These are phyloP conservation scores for Beris morrisii DNA, from an alignment of 2,888 invertebrate genomes.

Conservation along the genomic window DNA sequence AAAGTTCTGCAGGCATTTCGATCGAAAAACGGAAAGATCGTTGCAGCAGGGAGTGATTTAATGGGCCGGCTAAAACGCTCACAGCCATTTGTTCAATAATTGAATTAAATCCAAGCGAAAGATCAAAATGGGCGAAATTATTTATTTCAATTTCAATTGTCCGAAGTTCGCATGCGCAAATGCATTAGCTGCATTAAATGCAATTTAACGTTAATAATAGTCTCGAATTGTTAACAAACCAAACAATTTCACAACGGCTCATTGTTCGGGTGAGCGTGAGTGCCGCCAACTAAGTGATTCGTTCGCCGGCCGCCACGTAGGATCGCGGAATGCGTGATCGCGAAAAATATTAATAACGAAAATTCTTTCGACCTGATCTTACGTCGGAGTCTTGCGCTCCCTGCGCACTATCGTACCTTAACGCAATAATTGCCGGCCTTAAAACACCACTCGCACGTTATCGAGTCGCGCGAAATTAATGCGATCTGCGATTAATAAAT, in stretches of 20 bases:
- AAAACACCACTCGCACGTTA: slow-evolving; percentile 18
- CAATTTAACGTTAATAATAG: slow-evolving; percentile 7
- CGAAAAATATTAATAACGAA: slow-evolving; percentile 13
- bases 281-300: no score
- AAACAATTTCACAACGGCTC: slow-evolving; percentile 1
- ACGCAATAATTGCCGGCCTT: slow-evolving; percentile 5
- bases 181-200: neutral
- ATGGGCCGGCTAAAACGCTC: no score
- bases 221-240: neutral
- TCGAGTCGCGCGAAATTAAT: slow-evolving; percentile 35
- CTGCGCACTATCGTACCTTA: slow-evolving; percentile 3
- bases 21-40: no score
- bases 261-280: neutral
- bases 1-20: no score
- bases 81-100: neutral
- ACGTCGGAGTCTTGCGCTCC: no score
- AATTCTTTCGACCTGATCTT: slow-evolving; percentile 6
- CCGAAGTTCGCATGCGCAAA: neutral
- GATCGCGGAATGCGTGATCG: slow-evolving; percentile 21
- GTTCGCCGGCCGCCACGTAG: neutral
- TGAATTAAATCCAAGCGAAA: slow-evolving; percentile 11
- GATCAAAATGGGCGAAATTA: neutral
- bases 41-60: no score
- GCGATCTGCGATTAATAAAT: slow-evolving; percentile 37
- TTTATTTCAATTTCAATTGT: slow-evolving; percentile 18